Evolutionary conservation across 2,113 vertebrate genomes (phyloP), one percentile per base, ranked within the genome.

Genomic region (Willisornis vidua): DNA sequence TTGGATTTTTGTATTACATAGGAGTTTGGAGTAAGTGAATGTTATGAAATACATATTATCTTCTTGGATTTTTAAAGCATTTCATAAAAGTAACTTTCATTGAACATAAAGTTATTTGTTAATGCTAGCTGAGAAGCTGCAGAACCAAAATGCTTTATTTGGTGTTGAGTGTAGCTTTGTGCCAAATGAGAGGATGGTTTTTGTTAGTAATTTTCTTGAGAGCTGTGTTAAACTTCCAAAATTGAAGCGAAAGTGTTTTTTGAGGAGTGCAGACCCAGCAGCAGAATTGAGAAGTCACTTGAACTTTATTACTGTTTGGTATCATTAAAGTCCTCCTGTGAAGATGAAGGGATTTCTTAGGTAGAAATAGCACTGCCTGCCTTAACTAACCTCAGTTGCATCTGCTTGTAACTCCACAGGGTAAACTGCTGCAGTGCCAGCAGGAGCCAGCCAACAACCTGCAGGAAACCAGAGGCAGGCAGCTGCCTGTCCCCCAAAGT

Each of bases 61-160:
- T 65, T 72, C 63, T 52, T 68, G 46, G 19, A 37, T 72, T 91
- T 89, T 89, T 70, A 51, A 92, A 94, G 24, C 28, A 66, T 89
- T 74, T 78, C 2, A 9, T 67, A 67, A 59, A 84, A 84, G 59
- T 20, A 74, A 29, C 31, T 90, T 75, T 6, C 6, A 54, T 39
- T 74, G 37, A 89, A 31, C 6, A 5, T 19, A 9, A 0, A 73
- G 54, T 52, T 80, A 37, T 43, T 54, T 84, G 12, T 58, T 75
- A 71, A 63, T 73, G n/a, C 25, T 20, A 90, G 58, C 20, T 51
- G 35, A 45, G 10, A 87, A 79, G 52, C 70, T 85, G 57, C 70
- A 48, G 52, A 52, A 41, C 43, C 17, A 43, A 75, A 19, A 39
- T 25, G 20, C 45, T 45, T 78, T 62, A 51, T 85, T 79, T 85